phyloP scores from a whole-genome alignment of 2,888 invertebrate genomes.

The Callosobruchus maculatus region DNA sequence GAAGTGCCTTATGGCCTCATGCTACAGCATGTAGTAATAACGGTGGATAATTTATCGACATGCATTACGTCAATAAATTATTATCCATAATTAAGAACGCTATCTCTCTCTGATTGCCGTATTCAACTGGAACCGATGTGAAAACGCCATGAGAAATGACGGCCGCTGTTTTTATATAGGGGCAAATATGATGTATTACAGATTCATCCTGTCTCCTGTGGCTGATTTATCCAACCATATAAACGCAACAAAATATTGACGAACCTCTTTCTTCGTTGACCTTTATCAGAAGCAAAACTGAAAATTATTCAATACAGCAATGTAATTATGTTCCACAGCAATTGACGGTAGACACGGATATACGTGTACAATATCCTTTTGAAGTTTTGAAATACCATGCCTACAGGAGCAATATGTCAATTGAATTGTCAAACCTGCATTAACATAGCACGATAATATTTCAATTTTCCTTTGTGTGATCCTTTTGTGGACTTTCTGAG shows the following conservation, averaged over 20 bases:
- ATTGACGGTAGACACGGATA: too few relatives aligned
- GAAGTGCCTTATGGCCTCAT: constrained; percentile 14
- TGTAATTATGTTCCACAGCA: too few relatives aligned
- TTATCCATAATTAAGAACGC: background rate
- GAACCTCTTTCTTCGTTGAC: background rate
- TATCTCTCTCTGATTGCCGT: background rate
- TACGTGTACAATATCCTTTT: too few relatives aligned
- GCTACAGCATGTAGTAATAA: background rate
- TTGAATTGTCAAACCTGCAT: too few relatives aligned
- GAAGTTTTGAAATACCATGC: too few relatives aligned
- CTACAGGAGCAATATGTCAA: too few relatives aligned
- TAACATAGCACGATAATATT: too few relatives aligned
- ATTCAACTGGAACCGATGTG: background rate
- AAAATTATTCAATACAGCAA: too few relatives aligned
- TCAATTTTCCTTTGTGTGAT: too few relatives aligned
- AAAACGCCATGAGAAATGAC: background rate
- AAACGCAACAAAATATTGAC: background rate
- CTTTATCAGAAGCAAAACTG: background rate
- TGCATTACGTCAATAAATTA: background rate
- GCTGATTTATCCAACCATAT: background rate
- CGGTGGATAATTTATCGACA: background rate
- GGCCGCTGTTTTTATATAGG: background rate
- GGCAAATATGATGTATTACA: background rate
- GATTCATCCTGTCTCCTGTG: background rate
- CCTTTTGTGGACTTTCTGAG: too few relatives aligned